phyloP scores from a whole-genome alignment of 2,888 invertebrate genomes.

The Caenorhabditis sp. region DNA sequence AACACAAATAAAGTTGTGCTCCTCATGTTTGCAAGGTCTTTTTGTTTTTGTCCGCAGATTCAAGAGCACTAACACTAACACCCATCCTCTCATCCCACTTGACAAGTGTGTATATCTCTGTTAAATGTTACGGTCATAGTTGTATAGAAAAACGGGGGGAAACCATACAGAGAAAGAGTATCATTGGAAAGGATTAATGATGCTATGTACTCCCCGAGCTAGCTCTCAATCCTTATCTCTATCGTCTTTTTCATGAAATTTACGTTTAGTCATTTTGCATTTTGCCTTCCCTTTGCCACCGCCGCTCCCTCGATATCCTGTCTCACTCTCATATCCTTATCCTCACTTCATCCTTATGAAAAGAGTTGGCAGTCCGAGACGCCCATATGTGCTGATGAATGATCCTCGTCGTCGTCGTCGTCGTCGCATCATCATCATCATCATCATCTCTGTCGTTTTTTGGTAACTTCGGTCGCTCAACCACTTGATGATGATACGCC shows the following conservation, averaged over 20 bases:
- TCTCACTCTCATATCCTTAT: conserved; percentile 35
- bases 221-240: conserved; percentile 25
- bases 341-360: conserved; percentile 59
- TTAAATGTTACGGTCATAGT: conserved; percentile 4
- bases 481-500: conserved; percentile 57
- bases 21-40: conserved; percentile 47
- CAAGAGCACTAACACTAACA: conserved; percentile 25
- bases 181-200: conserved; percentile 17
- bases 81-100: background rate
- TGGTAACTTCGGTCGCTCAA: conserved; percentile 34
- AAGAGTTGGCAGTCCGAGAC: conserved; percentile 58
- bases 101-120: background rate
- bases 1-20: conserved; percentile 47
- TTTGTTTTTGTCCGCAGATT: conserved; percentile 35
- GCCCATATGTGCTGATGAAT: conserved; percentile 57
- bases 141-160: background rate
- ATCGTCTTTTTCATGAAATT: conserved; percentile 27
- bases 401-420: conserved; percentile 58
- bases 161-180: conserved; percentile 11
- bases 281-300: background rate
- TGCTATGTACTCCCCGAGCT: conserved; percentile 24
- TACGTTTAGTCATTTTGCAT: conserved; percentile 24
- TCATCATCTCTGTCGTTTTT: conserved; percentile 32
- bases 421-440: no score
- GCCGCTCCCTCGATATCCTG: background rate